A percentile compares a stretch with the other conserved stretches of the same genome.
These are phyloP conservation scores for Chaetops frenatus DNA, from an alignment of 2,113 vertebrate genomes.

Conservation along the genomic window DNA sequence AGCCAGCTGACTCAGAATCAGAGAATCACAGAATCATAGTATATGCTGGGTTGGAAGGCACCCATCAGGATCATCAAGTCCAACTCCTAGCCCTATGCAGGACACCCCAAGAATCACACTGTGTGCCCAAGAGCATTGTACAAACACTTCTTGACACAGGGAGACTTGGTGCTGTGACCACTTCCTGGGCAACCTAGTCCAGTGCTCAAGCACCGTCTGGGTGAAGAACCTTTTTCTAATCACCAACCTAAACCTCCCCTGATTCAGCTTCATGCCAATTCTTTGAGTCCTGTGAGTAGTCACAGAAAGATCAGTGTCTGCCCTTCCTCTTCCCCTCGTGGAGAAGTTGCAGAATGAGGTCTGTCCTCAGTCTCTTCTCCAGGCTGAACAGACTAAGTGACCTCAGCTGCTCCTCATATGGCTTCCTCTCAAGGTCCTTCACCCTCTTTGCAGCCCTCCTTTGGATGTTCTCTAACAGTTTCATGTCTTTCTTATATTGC, in stretches of 20 bases:
- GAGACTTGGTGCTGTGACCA: not conserved
- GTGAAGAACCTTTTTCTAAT: not conserved
- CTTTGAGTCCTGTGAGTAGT: not conserved
- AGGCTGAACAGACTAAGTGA: not conserved
- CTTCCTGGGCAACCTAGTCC: not conserved
- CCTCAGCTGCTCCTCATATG: not conserved
- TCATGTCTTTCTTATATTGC: not conserved
- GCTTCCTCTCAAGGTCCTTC: not conserved
- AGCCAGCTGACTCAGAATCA: not conserved
- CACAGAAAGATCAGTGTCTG: not conserved
- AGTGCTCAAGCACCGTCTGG: not conserved
- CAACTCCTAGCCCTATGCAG: not conserved
- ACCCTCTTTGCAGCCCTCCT: not conserved
- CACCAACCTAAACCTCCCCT: not conserved
- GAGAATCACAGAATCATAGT: not conserved
- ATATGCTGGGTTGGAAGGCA: not conserved
- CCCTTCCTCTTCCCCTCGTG: not conserved
- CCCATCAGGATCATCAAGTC: not conserved
- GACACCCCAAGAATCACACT: not conserved
- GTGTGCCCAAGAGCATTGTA: rapidly evolving
- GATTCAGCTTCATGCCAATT: not conserved
- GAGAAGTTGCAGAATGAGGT: not conserved
- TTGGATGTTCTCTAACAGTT: not conserved
- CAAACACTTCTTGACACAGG: not conserved
- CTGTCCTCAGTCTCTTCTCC: not conserved